Percentiles rank a stretch among this genome's conserved stretches.
Evolutionary conservation across 2,113 vertebrate species (phyloP).

Genomic region (Sturnus vulgaris): DNA sequence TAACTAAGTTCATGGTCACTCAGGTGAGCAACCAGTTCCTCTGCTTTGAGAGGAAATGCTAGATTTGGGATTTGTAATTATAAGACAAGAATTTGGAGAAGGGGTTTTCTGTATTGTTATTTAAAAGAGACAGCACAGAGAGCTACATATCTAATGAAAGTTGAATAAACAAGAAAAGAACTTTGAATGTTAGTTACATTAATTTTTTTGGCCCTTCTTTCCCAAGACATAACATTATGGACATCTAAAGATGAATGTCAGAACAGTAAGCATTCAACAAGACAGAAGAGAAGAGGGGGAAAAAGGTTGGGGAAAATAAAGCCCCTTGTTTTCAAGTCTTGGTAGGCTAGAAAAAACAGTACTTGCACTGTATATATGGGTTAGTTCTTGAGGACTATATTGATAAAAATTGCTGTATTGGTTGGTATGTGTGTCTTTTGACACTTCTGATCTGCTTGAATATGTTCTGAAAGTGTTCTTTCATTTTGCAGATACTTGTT

Average conservation of each 20-base stretch:
- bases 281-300: fast-evolving
- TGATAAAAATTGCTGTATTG: not conserved
- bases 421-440: not conserved
- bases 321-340: not conserved
- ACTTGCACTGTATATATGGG: not conserved
- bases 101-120: not conserved
- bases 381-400: not conserved
- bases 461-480: not conserved
- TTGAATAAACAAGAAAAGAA: not conserved
- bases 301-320: not conserved
- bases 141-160: not conserved
- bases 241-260: not conserved
- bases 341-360: not conserved
- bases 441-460: not conserved
- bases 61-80: not conserved
- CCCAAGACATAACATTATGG: not conserved
- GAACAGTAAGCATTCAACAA: not conserved
- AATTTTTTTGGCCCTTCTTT: not conserved
- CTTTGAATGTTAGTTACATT: not conserved
- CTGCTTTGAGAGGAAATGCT: not conserved
- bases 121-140: not conserved
- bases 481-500: slow-evolving; percentile 88
- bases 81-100: not conserved
- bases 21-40: slow-evolving; percentile 76
- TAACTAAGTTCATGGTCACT: slow-evolving; percentile 97